A percentile compares a stretch with the other conserved stretches of the same genome.
phyloP scores from a whole-genome alignment of 2,888 invertebrate genomes.

The Xanthia icteritia region DNA sequence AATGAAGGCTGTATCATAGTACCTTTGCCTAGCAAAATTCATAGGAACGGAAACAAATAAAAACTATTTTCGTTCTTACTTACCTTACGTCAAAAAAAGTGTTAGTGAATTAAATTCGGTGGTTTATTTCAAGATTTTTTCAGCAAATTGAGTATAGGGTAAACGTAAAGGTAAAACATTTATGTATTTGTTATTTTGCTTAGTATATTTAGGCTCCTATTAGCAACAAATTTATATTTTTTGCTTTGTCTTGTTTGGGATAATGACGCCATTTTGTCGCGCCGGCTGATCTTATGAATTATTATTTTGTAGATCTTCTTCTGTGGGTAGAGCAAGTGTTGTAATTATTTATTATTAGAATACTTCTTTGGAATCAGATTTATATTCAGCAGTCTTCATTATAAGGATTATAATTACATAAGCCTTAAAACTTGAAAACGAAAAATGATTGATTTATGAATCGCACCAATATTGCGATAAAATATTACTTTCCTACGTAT shows the following conservation, averaged over 20 bases:
- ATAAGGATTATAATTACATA: constrained; percentile 62
- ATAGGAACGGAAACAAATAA: constrained; percentile 64
- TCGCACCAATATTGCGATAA: constrained; percentile 59
- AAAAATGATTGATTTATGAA: constrained; percentile 66
- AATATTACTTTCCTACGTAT: constrained; percentile 41
- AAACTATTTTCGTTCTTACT: constrained; percentile 78
- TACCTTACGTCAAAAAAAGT: constrained; percentile 85
- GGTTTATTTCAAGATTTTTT: constrained; percentile 79
- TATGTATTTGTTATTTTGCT: constrained; percentile 38
- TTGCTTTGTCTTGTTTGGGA: constrained; percentile 84
- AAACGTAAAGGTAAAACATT: constrained; percentile 75
- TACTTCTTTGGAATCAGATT: constrained; percentile 54
- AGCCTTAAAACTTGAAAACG: constrained; percentile 56
- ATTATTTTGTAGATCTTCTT: constrained; percentile 80
- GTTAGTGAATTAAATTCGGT: constrained; percentile 83
- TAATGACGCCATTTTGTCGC: constrained; percentile 90
- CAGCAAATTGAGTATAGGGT: constrained; percentile 78
- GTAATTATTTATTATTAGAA: constrained; percentile 70
- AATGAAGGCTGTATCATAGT: constrained; percentile 52
- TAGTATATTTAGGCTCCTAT: constrained; percentile 5
- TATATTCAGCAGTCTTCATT: constrained; percentile 56
- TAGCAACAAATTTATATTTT: constrained; percentile 62
- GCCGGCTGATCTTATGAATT: constrained; percentile 88
- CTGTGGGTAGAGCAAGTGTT: constrained; percentile 73
- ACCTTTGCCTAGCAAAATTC: constrained; percentile 63